phyloP scores from a whole-genome alignment of 1,140 invertebrate species.

The Aphaenogaster ashmeadi region DNA sequence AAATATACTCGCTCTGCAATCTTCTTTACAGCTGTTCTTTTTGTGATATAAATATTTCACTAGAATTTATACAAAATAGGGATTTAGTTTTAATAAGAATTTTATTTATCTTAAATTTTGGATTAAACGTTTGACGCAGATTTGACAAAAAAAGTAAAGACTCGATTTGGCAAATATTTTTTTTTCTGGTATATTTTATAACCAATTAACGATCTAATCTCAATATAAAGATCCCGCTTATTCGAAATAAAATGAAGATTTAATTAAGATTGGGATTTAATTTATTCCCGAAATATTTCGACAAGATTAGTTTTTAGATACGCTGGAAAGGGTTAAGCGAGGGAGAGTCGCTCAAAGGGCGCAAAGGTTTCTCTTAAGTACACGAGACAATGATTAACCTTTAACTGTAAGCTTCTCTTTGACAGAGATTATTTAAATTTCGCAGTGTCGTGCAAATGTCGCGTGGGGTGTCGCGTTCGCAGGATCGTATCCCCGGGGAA shows the following conservation, averaged over 20 bases:
- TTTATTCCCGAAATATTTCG: background rate
- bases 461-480: constrained; percentile 2
- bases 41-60: background rate
- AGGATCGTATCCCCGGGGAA: background rate
- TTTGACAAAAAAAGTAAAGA: no score
- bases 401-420: constrained; percentile 28
- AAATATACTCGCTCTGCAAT: constrained; percentile 19
- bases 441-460: background rate
- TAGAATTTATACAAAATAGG: background rate
- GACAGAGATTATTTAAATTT: constrained; percentile 27
- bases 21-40: background rate
- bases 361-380: background rate
- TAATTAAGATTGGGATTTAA: constrained; percentile 28
- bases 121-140: background rate
- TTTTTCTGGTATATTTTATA: background rate
- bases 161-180: background rate
- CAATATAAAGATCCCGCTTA: background rate
- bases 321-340: background rate
- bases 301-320: background rate
- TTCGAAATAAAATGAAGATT: background rate
- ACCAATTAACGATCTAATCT: background rate
- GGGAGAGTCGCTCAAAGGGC: background rate
- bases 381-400: constrained; percentile 5
- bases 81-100: background rate
- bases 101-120: background rate